Conservation (phyloP, 2,888 invertebrate genomes). For the Plebejus argus region DNA sequence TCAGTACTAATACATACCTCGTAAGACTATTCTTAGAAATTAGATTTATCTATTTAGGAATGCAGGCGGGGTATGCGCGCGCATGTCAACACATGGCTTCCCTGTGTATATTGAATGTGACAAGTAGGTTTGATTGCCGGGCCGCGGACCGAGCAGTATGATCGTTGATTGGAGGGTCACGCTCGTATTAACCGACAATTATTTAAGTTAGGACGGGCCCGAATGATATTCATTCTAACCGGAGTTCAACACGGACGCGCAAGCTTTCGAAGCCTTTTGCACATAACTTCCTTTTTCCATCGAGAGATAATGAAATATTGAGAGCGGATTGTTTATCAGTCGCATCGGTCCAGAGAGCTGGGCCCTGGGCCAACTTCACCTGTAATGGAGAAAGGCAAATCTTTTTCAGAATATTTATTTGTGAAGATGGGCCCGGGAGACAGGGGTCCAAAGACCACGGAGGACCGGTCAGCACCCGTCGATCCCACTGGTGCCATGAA, state of each 20-base stretch:
- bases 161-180: conserved; percentile 24
- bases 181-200: conserved; percentile 30
- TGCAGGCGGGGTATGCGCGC: conserved; percentile 73
- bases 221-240: conserved; percentile 23
- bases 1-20: conserved; percentile 51
- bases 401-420: conserved; percentile 90
- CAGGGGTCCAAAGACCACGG: conserved; percentile 82
- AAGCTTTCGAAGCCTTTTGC: background rate
- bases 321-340: conserved; percentile 34
- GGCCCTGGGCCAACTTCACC: conserved; percentile 51
- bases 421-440: conserved; percentile 88
- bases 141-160: conserved; percentile 31
- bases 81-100: conserved; percentile 64
- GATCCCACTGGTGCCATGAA: conserved; percentile 84
- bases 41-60: conserved; percentile 55
- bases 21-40: conserved; percentile 61
- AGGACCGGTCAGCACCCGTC: conserved; percentile 82
- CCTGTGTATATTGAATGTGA: conserved; percentile 32
- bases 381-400: conserved; percentile 83
- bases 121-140: conserved; percentile 36
- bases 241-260: background rate
- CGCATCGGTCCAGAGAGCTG: conserved; percentile 50
- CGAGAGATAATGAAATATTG: conserved; percentile 19
- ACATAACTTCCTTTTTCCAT: background rate
- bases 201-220: conserved; percentile 26